phyloP scores from a whole-genome alignment of 2,113 vertebrate genomes.

The Aleadryas rufinucha region DNA sequence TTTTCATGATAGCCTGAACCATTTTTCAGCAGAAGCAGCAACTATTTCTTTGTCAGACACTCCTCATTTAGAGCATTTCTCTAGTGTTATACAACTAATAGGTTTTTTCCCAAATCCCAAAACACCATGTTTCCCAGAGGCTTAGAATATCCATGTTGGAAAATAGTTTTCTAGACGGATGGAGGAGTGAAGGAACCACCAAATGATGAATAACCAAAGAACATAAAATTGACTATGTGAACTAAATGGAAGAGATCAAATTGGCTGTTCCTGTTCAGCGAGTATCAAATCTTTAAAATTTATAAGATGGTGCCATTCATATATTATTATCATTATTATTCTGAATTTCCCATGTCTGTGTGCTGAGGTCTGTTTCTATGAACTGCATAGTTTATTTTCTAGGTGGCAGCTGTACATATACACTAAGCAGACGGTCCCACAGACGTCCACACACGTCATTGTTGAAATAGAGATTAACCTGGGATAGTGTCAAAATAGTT shows the following conservation, averaged over 20 bases:
- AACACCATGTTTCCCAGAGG: background rate
- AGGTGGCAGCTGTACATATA: slow-evolving; percentile 39
- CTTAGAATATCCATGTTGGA: background rate
- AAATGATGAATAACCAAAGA: background rate
- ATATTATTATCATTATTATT: background rate
- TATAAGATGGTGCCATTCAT: background rate
- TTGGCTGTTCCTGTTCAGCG: background rate
- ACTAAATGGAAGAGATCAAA: background rate
- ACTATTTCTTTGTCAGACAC: background rate
- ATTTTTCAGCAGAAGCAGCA: background rate
- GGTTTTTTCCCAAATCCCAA: background rate
- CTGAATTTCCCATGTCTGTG: background rate
- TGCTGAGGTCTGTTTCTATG: background rate
- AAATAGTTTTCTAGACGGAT: background rate
- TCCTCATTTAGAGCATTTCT: background rate
- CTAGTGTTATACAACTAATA: background rate
- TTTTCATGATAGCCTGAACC: background rate
- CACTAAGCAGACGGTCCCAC: slow-evolving; percentile 29
- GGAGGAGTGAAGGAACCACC: background rate
- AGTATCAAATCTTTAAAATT: background rate
- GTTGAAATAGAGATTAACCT: slow-evolving; percentile 52
- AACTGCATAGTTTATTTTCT: background rate
- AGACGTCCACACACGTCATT: background rate
- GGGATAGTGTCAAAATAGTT: slow-evolving; percentile 30
- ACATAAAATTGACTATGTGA: background rate